These are phyloP conservation scores for Vulpes lagopus DNA, from an alignment of 2,113 vertebrate species.

Conservation along the genomic window DNA sequence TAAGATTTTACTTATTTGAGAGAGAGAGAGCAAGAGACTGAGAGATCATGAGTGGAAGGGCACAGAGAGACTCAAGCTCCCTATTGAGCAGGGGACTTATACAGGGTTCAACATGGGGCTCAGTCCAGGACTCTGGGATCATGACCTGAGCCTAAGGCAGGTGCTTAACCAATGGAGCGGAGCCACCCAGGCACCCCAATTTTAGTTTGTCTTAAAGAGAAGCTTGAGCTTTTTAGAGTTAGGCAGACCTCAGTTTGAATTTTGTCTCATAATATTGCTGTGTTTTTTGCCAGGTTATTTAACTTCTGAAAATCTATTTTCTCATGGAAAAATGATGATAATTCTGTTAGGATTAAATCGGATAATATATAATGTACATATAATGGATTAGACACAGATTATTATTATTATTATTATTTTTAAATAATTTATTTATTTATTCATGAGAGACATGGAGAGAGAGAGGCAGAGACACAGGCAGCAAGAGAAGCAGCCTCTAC, in stretches of 20 bases:
- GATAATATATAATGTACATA: not conserved
- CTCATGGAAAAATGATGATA: not conserved
- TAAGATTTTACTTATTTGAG: not conserved
- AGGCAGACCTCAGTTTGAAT: constrained; percentile 20
- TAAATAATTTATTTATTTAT: too few species aligned
- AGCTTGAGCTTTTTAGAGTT: not conserved
- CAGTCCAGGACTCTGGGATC: not conserved
- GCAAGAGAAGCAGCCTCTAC: too few species aligned
- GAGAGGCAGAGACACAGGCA: too few species aligned
- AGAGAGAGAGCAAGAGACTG: not conserved
- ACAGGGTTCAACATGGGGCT: not conserved
- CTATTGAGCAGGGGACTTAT: not conserved
- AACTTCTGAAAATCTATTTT: constrained; percentile 4
- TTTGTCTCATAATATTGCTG: not conserved
- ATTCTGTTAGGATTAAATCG: constrained; percentile 15
- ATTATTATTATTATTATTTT: not conserved
- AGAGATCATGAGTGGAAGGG: not conserved
- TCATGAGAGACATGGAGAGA: too few species aligned
- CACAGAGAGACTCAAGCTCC: not conserved
- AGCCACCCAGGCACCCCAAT: not conserved
- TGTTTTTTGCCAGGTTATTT: not conserved
- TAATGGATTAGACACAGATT: not conserved
- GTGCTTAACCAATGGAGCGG: not conserved
- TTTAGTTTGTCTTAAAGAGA: constrained; percentile 21
- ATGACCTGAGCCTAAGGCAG: not conserved